phyloP scores from a whole-genome alignment of 2,797 vertebrate genomes.

The Hyperoplus lanceolatus region DNA sequence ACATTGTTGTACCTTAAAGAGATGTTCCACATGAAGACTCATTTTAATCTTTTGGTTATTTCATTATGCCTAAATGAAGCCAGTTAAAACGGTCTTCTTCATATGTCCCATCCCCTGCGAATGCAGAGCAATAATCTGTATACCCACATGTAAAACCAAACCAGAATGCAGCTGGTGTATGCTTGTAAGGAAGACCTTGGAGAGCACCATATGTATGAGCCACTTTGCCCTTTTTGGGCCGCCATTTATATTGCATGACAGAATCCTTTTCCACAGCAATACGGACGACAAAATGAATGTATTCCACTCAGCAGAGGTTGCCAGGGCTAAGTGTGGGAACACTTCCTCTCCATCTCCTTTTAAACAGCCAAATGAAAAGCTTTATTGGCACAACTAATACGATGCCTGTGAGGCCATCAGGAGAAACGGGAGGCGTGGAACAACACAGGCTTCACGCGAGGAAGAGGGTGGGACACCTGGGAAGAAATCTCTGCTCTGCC shows the following conservation, averaged over 20 bases:
- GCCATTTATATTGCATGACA: constrained; percentile 73
- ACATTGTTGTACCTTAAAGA: constrained; percentile 7
- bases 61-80: constrained; percentile 8
- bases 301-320: constrained; percentile 75
- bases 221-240: constrained; percentile 59
- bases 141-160: constrained; percentile 66
- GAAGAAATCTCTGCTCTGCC: constrained; percentile 77
- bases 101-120: constrained; percentile 2
- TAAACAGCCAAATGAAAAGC: constrained; percentile 85
- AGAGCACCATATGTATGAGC: constrained; percentile 38
- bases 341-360: constrained; percentile 83
- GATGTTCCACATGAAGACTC: constrained; percentile 20
- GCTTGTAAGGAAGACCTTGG: constrained; percentile 35
- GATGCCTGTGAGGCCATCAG: constrained; percentile 82
- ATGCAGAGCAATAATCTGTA: constrained; percentile 42
- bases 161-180: constrained; percentile 60
- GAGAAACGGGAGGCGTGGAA: constrained; percentile 81
- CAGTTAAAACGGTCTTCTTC: neutral
- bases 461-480: constrained; percentile 78
- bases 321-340: constrained; percentile 79
- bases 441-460: constrained; percentile 81
- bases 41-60: constrained; percentile 28
- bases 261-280: constrained; percentile 66
- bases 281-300: constrained; percentile 72
- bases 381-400: constrained; percentile 83